Conservation (phyloP, 37 sponge, comb jelly and placozoan genomes). For the Ianthella basta region DNA sequence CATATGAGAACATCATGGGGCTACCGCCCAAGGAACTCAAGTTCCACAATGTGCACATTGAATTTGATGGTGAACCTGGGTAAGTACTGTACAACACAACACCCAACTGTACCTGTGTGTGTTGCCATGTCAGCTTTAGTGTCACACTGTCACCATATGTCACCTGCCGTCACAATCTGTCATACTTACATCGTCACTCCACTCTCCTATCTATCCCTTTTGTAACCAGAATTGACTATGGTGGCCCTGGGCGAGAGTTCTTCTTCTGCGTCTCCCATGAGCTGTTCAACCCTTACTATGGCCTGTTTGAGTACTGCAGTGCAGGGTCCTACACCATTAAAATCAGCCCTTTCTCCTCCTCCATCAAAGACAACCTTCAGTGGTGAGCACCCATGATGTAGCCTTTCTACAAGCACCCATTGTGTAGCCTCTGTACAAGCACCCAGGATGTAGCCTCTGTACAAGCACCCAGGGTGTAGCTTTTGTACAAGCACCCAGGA, state of each 20-base stretch:
- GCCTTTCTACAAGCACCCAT: too few relatives aligned
- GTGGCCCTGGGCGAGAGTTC: slow-evolving; percentile 88
- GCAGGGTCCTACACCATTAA: slow-evolving; percentile 86
- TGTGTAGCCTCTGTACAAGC: too few relatives aligned
- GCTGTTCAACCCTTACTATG: slow-evolving; percentile 91
- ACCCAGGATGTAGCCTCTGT: too few relatives aligned
- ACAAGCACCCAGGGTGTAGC: too few relatives aligned
- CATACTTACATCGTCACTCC: neutral
- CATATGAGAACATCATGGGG: slow-evolving; percentile 57
- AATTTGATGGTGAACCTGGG: slow-evolving; percentile 59
- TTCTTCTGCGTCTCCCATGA: slow-evolving; percentile 87
- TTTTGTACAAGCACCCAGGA: too few relatives aligned
- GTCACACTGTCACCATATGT: too few relatives aligned
- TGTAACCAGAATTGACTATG: slow-evolving; percentile 71
- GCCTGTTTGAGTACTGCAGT: slow-evolving; percentile 89
- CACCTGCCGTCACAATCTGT: neutral
- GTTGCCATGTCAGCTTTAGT: too few relatives aligned
- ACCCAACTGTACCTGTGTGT: too few relatives aligned
- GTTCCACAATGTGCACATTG: slow-evolving; percentile 9
- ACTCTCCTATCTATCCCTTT: neutral
- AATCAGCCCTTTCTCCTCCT: slow-evolving; percentile 54
- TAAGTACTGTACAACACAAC: slow-evolving; percentile 12
- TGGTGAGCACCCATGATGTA: too few relatives aligned
- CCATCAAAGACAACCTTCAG: slow-evolving; percentile 47
- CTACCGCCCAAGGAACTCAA: slow-evolving; percentile 33